Percentiles rank a stretch among this genome's conserved stretches.
These are phyloP conservation scores for Plemyria rubiginata DNA, from an alignment of 2,888 invertebrate species.

Conservation along the genomic window DNA sequence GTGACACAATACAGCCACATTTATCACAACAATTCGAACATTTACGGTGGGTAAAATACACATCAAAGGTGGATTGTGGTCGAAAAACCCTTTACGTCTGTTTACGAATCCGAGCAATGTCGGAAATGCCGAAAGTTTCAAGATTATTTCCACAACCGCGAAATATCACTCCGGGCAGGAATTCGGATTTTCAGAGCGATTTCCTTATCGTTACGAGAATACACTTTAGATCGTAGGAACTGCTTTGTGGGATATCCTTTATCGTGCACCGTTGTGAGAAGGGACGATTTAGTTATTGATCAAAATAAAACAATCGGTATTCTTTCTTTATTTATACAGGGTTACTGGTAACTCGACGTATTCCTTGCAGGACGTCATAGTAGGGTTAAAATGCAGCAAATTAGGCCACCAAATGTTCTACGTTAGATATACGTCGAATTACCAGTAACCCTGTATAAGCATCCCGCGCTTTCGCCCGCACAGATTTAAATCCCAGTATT, in stretches of 20 bases:
- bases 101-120: conserved; percentile 40
- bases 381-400: no score
- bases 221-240: conserved; percentile 35
- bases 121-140: conserved; percentile 31
- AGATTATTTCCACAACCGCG: conserved; percentile 38
- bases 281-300: conserved; percentile 23
- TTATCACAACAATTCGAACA: conserved; percentile 22
- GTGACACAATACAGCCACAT: conserved; percentile 1
- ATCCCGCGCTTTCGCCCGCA: no score
- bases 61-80: conserved; percentile 38
- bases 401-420: no score
- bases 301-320: conserved; percentile 17
- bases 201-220: conserved; percentile 39
- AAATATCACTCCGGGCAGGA: conserved; percentile 36
- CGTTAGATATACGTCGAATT: no score
- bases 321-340: conserved; percentile 12
- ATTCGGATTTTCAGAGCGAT: conserved; percentile 33
- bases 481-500: no score
- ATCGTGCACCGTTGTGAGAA: conserved; percentile 25
- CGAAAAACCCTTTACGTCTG: conserved; percentile 37
- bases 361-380: no score
- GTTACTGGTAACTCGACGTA: no score
- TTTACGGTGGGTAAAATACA: conserved; percentile 26
- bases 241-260: conserved; percentile 36
- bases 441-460: no score